Evolutionary conservation across 2,888 invertebrate genomes (phyloP).

Genomic region (Nymphalis c-album): DNA sequence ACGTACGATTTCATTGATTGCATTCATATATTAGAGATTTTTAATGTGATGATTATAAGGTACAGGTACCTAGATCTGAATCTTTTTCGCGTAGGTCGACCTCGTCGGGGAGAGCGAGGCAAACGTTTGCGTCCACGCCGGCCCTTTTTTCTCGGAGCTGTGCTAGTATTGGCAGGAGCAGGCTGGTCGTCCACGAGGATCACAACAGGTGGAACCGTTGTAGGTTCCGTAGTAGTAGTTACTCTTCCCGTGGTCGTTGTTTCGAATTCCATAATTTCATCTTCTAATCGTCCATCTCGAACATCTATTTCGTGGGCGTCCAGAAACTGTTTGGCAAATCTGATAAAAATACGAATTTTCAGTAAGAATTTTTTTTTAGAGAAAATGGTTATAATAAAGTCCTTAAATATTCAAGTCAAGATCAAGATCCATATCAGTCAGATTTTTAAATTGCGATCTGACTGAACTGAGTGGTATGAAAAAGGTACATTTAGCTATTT

Average conservation of each 20-base stretch:
- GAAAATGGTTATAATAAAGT: no score
- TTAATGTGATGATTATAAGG: no score
- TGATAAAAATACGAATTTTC: slow-evolving; percentile 33
- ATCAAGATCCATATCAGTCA: no score
- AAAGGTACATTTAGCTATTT: no score
- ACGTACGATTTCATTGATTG: no score
- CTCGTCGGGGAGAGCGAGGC: slow-evolving; percentile 70
- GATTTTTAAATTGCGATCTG: no score
- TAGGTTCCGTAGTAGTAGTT: slow-evolving; percentile 56
- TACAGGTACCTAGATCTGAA: slow-evolving; percentile 67
- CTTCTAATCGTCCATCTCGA: slow-evolving; percentile 68
- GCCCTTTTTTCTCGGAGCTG: slow-evolving; percentile 59
- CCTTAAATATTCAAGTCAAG: no score
- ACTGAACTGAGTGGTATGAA: no score
- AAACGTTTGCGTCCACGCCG: slow-evolving; percentile 63
- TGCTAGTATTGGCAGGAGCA: slow-evolving; percentile 61
- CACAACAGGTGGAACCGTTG: slow-evolving; percentile 66
- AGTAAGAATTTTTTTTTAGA: no score
- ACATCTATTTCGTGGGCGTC: slow-evolving; percentile 83
- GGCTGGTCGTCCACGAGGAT: slow-evolving; percentile 76
- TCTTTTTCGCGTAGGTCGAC: slow-evolving; percentile 73
- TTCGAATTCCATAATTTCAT: slow-evolving; percentile 59
- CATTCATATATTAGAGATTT: no score
- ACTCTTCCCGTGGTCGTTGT: slow-evolving; percentile 61
- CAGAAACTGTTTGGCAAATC: slow-evolving; percentile 87